Percentiles rank a stretch among this genome's conserved stretches.
Evolutionary conservation across 2,888 invertebrate species (phyloP).

Genomic region (Lymantria dispar): DNA sequence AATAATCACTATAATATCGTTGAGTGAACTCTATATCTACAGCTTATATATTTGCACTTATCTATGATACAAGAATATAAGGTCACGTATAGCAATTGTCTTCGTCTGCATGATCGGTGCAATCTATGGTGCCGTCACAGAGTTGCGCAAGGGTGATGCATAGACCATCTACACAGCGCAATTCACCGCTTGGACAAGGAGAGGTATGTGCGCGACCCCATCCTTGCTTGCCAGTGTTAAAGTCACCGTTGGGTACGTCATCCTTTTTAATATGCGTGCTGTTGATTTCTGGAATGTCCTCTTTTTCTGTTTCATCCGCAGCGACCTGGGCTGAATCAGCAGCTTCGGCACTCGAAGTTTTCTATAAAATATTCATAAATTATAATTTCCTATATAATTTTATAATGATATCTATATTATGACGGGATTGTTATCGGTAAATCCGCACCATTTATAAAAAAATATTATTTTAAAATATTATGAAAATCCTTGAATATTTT

Average conservation of each 20-base stretch:
- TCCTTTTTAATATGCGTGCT: slow-evolving; percentile 34
- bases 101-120: slow-evolving; percentile 85
- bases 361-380: slow-evolving; percentile 36
- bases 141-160: slow-evolving; percentile 85
- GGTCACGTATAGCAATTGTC: slow-evolving; percentile 82
- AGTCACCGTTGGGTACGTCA: slow-evolving; percentile 19
- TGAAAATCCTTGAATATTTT: too few relatives aligned
- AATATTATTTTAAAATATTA: too few relatives aligned
- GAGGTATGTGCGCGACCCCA: slow-evolving; percentile 63
- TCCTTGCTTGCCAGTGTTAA: not conserved
- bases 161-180: slow-evolving; percentile 84
- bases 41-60: slow-evolving; percentile 1
- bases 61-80: not conserved
- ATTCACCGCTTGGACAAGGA: slow-evolving; percentile 78
- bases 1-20: slow-evolving; percentile 12
- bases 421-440: too few relatives aligned
- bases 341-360: slow-evolving; percentile 43
- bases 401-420: not conserved
- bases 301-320: slow-evolving; percentile 10
- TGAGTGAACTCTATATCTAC: slow-evolving; percentile 6
- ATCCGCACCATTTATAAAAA: too few relatives aligned
- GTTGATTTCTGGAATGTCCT: slow-evolving; percentile 4
- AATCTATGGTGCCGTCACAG: slow-evolving; percentile 84
- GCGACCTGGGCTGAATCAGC: slow-evolving; percentile 6
- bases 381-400: not conserved